Percentiles rank a stretch among this genome's conserved stretches.
phyloP scores from a whole-genome alignment of 2,113 vertebrate genomes.

The Bucco capensis region DNA sequence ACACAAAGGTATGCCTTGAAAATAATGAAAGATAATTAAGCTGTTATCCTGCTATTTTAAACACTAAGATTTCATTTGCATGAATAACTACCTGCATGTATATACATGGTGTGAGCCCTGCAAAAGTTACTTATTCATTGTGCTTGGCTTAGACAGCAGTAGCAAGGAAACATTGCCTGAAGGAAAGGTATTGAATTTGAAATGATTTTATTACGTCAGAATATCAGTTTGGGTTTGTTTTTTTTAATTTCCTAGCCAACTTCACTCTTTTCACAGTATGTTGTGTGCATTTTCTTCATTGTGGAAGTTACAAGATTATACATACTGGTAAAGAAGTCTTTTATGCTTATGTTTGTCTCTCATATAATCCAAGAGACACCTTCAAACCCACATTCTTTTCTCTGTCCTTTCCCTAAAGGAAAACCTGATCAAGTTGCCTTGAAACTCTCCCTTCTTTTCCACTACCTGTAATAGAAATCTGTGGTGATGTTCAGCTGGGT shows the following conservation, averaged over 20 bases:
- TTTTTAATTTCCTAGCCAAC: neutral
- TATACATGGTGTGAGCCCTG: neutral
- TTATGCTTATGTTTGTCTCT: neutral
- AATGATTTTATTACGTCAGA: neutral
- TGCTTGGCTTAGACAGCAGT: neutral
- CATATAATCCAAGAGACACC: neutral
- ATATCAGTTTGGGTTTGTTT: neutral
- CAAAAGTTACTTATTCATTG: neutral
- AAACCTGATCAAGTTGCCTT: neutral
- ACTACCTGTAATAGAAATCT: neutral
- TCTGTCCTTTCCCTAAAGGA: neutral
- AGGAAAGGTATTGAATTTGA: neutral
- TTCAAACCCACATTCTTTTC: neutral
- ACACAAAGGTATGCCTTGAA: neutral
- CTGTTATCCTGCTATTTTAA: neutral
- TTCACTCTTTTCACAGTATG: neutral
- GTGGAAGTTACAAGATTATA: neutral
- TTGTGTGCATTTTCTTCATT: neutral
- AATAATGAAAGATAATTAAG: slow-evolving; percentile 14
- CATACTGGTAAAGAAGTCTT: neutral
- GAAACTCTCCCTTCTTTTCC: neutral
- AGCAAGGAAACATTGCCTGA: neutral
- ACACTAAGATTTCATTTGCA: slow-evolving; percentile 1
- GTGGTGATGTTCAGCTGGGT: neutral
- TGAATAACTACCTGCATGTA: slow-evolving; percentile 14